phyloP scores from a whole-genome alignment of 2,888 invertebrate genomes.

The Apotomis betuletana region DNA sequence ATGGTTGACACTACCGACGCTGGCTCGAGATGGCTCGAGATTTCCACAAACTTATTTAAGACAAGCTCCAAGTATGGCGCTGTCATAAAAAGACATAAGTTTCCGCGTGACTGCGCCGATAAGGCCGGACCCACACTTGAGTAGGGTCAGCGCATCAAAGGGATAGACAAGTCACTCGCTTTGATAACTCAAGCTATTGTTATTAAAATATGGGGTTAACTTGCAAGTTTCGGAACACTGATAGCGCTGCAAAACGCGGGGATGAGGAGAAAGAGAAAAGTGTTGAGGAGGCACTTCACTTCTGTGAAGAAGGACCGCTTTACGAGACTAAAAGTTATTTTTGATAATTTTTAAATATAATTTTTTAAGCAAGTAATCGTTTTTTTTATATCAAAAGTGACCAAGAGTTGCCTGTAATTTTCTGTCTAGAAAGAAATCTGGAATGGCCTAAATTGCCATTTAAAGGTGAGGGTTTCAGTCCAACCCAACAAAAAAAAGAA shows the following conservation, averaged over 20 bases:
- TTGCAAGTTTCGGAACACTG: conserved; percentile 24
- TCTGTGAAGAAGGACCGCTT: background rate
- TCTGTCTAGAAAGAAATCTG: too few species aligned
- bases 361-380: too few species aligned
- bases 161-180: conserved; percentile 42
- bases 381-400: too few species aligned
- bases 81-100: conserved; percentile 42
- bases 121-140: conserved; percentile 39
- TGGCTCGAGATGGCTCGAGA: background rate
- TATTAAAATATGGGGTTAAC: conserved; percentile 40
- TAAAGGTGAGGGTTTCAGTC: too few species aligned
- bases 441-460: too few species aligned
- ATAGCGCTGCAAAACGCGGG: conserved; percentile 4
- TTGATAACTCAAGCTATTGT: conserved; percentile 40
- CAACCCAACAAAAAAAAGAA: too few species aligned
- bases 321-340: too few species aligned
- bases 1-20: too few species aligned
- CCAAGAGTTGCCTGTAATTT: too few species aligned
- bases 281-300: background rate
- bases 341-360: too few species aligned
- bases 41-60: background rate
- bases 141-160: conserved; percentile 41
- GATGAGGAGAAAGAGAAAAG: background rate
- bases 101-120: conserved; percentile 39
- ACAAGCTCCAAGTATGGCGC: conserved; percentile 26